Base-by-base conservation (phyloP, 1,140 invertebrate species). In the Sinella curviseta region DNA sequence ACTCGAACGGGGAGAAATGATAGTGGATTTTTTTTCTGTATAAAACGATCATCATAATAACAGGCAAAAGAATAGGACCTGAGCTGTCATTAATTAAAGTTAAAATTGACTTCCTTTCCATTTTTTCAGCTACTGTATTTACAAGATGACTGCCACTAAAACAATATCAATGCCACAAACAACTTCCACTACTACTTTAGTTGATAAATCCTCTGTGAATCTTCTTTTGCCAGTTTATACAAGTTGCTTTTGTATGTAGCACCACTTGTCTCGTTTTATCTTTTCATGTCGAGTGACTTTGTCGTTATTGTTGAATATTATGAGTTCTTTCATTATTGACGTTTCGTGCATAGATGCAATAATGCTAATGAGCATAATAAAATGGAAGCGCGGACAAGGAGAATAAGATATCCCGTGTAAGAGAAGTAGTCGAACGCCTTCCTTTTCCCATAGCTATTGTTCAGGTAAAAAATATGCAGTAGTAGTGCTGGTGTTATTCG, bases 91-190 rank as follows among this genome's bases (percentile, higher is more conserved):
- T 70, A 70, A 70, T 70, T 70, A 31, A 70, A 33, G 3, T 70
- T 70, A 70, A 70, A 70, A 70, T 70, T 70, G 65, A 70, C 65
- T 70, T 70, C 65, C 65, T 70, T 70, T 70, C 65, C 31, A n/a
- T 17, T 70, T 31, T 33, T 70, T 33, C 65, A 17, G 65, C 65
- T 70, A 70, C 65, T 70, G 65, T 33, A 70, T 33, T 70, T 70
- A 70, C 65, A 3, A 70, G 31, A 70, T 60, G 57, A n/a, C 57
- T 60, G 20, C n/a, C 39, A 48, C 39, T 48, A 48, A 20, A 48
- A 48, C 20, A 48, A 12, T 48, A 48, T 48, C 8, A 48, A 12
- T 48, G 39, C n/a, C n/a, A n/a, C 8, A 48, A 12, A 48, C 39
- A 48, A 48, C 20, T 12, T 12, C 39, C 39, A 8, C 39, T 48